phyloP scores from a whole-genome alignment of 2,113 vertebrate species.

The Illadopsis cleaveri region DNA sequence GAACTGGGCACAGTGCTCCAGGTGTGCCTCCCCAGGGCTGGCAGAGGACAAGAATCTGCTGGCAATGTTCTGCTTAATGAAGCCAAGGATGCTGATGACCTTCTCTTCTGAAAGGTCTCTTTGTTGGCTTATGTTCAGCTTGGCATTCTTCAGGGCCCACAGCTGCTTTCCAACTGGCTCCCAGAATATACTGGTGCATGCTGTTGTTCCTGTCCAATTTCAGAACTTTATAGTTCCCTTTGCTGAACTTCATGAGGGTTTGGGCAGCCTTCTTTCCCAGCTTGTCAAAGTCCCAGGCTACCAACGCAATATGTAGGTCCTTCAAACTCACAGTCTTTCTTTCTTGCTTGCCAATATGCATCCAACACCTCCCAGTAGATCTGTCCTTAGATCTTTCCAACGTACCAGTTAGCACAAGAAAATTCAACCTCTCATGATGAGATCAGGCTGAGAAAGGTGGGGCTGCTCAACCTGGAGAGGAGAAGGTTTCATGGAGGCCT shows the following conservation, averaged over 20 bases:
- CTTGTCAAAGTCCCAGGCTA: neutral
- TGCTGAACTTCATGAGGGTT: neutral
- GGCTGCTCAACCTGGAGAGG: neutral
- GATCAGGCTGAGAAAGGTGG: neutral
- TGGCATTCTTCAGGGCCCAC: neutral
- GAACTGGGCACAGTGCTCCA: neutral
- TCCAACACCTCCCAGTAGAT: neutral
- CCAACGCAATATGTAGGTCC: rapidly evolving
- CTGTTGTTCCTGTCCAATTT: neutral
- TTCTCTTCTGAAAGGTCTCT: neutral
- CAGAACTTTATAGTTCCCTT: neutral
- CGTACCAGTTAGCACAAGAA: neutral
- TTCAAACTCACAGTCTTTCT: neutral
- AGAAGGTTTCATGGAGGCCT: neutral
- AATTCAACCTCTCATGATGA: neutral
- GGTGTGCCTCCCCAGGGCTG: neutral
- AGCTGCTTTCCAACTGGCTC: neutral
- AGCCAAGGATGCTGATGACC: neutral
- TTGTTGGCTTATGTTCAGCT: neutral
- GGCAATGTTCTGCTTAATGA: neutral
- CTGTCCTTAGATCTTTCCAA: neutral
- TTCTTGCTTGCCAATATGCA: neutral
- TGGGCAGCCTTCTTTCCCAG: neutral
- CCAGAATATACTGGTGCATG: neutral
- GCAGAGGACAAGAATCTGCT: neutral